Conservation (phyloP, 1,140 invertebrate species). For the Temnothorax longispinosus region DNA sequence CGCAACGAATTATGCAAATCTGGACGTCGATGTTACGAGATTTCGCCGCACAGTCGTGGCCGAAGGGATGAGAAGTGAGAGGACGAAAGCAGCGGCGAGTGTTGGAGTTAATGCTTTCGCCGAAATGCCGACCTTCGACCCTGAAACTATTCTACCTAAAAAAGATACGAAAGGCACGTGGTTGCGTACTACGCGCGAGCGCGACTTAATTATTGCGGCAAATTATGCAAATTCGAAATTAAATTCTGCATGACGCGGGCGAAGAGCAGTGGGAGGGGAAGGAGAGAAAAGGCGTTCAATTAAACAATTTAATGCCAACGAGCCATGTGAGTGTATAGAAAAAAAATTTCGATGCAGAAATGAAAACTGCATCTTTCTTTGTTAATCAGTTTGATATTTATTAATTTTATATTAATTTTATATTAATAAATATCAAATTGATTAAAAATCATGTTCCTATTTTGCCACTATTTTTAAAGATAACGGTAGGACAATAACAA, state of each 20-base stretch:
- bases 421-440: no score
- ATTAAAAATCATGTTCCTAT: background rate
- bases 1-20: constrained; percentile 79
- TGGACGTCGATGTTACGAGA: constrained; percentile 74
- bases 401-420: background rate
- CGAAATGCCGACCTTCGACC: constrained; percentile 57
- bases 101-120: constrained; percentile 64
- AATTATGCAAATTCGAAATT: constrained; percentile 80
- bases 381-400: background rate
- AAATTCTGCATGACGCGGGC: constrained; percentile 65
- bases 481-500: background rate
- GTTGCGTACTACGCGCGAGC: constrained; percentile 74
- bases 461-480: background rate
- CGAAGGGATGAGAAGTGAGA: constrained; percentile 35
- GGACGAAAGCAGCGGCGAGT: constrained; percentile 31
- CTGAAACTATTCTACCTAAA: constrained; percentile 71
- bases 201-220: constrained; percentile 78
- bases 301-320: constrained; percentile 1
- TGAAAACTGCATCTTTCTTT: background rate
- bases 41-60: constrained; percentile 61
- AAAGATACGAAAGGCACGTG: constrained; percentile 65
- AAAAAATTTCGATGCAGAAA: background rate
- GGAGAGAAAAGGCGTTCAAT: background rate
- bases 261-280: background rate
- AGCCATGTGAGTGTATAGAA: background rate